Evolutionary conservation across 2,113 vertebrate genomes (phyloP).

Genomic region (Spea bombifrons): DNA sequence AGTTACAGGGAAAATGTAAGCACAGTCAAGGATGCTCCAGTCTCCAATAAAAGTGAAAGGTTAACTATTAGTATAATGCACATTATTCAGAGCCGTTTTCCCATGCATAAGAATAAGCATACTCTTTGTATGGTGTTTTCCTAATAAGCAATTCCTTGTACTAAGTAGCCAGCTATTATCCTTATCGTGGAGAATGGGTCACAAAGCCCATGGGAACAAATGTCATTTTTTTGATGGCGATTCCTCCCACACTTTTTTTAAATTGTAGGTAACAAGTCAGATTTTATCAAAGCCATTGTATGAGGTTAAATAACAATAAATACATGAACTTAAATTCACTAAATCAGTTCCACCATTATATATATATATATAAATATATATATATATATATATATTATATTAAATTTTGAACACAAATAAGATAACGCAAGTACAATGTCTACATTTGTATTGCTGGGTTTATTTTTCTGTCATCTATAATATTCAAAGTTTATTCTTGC

Average conservation of each 20-base stretch:
- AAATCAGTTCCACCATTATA: too few species aligned
- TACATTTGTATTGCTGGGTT: too few species aligned
- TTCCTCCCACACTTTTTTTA: constrained; percentile 32
- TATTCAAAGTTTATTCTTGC: too few species aligned
- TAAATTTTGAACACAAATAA: too few species aligned
- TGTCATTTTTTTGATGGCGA: constrained; percentile 48
- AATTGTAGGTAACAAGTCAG: constrained; percentile 20
- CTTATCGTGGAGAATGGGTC: constrained; percentile 47
- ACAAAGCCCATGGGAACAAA: constrained; percentile 39
- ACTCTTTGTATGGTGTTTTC: constrained; percentile 54
- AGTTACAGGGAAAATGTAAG: constrained; percentile 4
- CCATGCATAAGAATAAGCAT: constrained; percentile 50
- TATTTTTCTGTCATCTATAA: too few species aligned
- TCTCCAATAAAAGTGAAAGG: constrained; percentile 8
- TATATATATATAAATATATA: too few species aligned
- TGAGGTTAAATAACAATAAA: constrained; percentile 10
- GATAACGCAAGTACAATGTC: too few species aligned
- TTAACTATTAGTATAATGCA: constrained; percentile 55
- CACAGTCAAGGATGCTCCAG: neutral
- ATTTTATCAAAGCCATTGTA: constrained; percentile 14
- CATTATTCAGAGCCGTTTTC: constrained; percentile 51
- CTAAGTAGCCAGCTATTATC: constrained; percentile 52
- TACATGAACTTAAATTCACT: too few species aligned
- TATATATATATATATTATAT: too few species aligned
- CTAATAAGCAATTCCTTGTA: constrained; percentile 34